phyloP scores from a whole-genome alignment of 2,113 vertebrate genomes.

The Uria lomvia region DNA sequence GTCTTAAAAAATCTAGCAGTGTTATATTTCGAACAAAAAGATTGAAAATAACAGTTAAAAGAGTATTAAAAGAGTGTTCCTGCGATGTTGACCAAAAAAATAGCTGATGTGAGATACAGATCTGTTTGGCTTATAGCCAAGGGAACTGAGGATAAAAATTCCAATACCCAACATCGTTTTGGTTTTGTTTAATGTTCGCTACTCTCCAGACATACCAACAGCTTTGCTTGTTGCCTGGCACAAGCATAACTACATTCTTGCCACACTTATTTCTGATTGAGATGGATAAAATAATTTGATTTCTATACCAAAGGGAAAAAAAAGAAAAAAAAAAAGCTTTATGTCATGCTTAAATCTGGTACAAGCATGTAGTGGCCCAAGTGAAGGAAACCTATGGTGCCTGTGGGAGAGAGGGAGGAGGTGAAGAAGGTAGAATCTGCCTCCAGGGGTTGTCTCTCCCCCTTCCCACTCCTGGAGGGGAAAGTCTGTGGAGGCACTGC shows the following conservation, averaged over 20 bases:
- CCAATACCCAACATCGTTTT: not conserved
- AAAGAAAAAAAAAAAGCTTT: too few species aligned
- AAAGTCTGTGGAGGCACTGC: not conserved
- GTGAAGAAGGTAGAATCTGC: not conserved
- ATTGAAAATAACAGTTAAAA: not conserved
- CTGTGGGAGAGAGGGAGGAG: not conserved
- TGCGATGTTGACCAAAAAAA: not conserved
- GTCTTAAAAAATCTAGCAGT: not conserved
- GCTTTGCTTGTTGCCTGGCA: not conserved
- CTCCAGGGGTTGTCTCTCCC: not conserved
- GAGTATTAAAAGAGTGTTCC: not conserved
- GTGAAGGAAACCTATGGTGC: rapidly evolving
- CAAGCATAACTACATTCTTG: not conserved
- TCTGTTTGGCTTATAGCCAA: not conserved
- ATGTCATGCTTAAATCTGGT: not conserved
- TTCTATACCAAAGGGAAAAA: not conserved
- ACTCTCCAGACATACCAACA: not conserved
- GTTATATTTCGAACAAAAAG: not conserved
- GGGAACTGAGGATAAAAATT: not conserved
- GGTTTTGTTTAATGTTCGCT: not conserved
- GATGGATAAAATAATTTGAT: not conserved
- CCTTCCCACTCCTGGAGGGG: not conserved
- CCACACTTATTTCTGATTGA: not conserved
- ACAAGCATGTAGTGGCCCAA: not conserved
- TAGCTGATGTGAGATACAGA: not conserved